These are phyloP conservation scores for Cepaea nemoralis DNA, from an alignment of 1,140 invertebrate species.

Conservation along the genomic window DNA sequence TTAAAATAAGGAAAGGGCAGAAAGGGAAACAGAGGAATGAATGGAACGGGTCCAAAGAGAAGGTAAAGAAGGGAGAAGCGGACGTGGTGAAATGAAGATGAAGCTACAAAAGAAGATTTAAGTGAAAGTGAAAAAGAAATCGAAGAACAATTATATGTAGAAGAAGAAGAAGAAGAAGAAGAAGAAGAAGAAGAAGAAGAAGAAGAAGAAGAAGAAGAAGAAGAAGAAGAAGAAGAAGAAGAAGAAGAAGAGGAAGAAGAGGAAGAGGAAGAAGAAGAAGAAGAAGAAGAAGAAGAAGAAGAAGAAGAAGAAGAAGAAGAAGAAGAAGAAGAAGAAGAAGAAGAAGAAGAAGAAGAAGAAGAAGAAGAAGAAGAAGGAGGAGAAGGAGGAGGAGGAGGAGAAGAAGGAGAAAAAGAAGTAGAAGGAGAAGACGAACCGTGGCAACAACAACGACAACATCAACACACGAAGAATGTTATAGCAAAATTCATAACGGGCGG, in stretches of 20 bases:
- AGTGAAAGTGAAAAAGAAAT: not conserved
- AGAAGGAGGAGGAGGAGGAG: not conserved
- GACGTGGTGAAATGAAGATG: too few relatives aligned
- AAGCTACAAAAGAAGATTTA: too few relatives aligned
- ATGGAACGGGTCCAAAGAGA: too few relatives aligned
- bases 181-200: too few relatives aligned
- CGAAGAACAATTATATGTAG: slow-evolving; percentile 6
- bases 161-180: slow-evolving; percentile 4
- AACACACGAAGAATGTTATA: too few relatives aligned
- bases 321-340: slow-evolving; percentile 3
- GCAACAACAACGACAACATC: not conserved
- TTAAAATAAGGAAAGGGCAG: too few relatives aligned
- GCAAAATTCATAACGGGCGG: too few relatives aligned
- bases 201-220: too few relatives aligned
- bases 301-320: not conserved
- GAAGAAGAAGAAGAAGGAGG: not conserved
- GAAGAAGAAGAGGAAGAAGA: not conserved
- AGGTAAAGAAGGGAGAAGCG: not conserved
- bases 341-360: not conserved
- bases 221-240: slow-evolving; percentile 3
- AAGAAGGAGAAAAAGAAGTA: too few relatives aligned
- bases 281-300: slow-evolving; percentile 4
- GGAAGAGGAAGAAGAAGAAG: not conserved
- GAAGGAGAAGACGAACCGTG: too few relatives aligned
- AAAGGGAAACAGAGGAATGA: too few relatives aligned